Conservation (phyloP, 2,888 invertebrate genomes). For the Cataglyphis cursor region DNA sequence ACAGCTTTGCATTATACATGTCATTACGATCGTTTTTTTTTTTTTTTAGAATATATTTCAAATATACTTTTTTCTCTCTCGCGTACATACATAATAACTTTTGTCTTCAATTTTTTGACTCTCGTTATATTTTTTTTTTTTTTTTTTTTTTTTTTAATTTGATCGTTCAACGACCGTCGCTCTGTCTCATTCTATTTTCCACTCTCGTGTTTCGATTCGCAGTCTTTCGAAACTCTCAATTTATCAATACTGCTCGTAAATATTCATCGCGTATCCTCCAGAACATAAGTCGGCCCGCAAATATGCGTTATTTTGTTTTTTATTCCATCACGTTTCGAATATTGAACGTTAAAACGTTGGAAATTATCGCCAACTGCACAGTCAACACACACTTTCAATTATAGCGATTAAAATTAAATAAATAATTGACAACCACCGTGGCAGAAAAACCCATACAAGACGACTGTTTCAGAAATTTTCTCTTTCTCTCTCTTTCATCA, state of each 20-base stretch:
- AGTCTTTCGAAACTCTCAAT: constrained; percentile 82
- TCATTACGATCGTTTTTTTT: constrained; percentile 59
- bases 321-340: constrained; percentile 40
- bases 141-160: constrained; percentile 46
- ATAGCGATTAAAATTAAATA: constrained; percentile 12
- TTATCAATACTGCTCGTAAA: constrained; percentile 86
- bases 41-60: constrained; percentile 76
- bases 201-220: constrained; percentile 77
- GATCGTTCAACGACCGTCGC: constrained; percentile 42
- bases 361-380: constrained; percentile 30
- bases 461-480: not conserved
- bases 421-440: not conserved
- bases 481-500: not conserved
- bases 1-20: constrained; percentile 64
- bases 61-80: constrained; percentile 71
- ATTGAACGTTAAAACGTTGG: not conserved
- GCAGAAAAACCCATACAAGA: not conserved
- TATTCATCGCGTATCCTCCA: constrained; percentile 79
- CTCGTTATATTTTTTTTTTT: constrained; percentile 32
- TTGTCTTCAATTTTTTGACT: constrained; percentile 33
- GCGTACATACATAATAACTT: constrained; percentile 46
- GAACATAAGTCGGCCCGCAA: constrained; percentile 67
- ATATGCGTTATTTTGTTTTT: constrained; percentile 67
- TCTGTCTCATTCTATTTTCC: constrained; percentile 32
- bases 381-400: not conserved